A percentile compares a stretch with the other conserved stretches of the same genome.
Evolutionary conservation across 1,140 invertebrate genomes (phyloP).

Genomic region (Drosophila athabasca): DNA sequence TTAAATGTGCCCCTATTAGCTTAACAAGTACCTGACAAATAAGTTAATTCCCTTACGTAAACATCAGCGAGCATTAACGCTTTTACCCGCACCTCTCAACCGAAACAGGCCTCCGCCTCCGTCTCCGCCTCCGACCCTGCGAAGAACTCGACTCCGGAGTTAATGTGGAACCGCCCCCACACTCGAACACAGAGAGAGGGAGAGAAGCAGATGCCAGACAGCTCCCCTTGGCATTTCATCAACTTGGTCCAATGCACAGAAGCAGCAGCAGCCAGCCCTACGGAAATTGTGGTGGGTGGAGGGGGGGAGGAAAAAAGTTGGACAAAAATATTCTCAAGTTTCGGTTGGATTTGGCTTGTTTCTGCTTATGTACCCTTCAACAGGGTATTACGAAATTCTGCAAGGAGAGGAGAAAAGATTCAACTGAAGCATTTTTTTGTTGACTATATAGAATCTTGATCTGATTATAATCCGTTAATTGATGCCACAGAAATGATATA

Average conservation of each 20-base stretch:
- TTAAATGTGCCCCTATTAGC: constrained; percentile 80
- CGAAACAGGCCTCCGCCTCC: background rate
- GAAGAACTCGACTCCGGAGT: constrained; percentile 17
- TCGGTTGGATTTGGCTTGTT: constrained; percentile 40
- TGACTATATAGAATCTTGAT: too few species aligned
- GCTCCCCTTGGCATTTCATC: constrained; percentile 50
- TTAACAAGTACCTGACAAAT: constrained; percentile 82
- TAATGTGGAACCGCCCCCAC: constrained; percentile 29
- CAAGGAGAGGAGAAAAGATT: too few species aligned
- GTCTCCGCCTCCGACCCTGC: background rate
- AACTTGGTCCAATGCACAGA: constrained; percentile 52
- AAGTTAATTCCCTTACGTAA: constrained; percentile 78
- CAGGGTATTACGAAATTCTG: too few species aligned
- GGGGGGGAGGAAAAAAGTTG: constrained; percentile 36
- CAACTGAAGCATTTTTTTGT: too few species aligned
- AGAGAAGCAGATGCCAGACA: constrained; percentile 34
- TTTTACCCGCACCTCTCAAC: constrained; percentile 20
- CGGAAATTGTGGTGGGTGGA: background rate
- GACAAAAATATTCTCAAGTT: constrained; percentile 50
- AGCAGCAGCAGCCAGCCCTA: constrained; percentile 8
- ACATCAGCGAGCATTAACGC: constrained; percentile 76
- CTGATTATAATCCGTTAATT: too few species aligned
- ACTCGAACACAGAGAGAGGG: background rate
- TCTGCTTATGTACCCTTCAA: background rate
- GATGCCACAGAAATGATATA: too few species aligned